A percentile compares a stretch with the other conserved stretches of the same genome.
phyloP scores from a whole-genome alignment of 2,113 vertebrate species.

The Etheostoma cragini region DNA sequence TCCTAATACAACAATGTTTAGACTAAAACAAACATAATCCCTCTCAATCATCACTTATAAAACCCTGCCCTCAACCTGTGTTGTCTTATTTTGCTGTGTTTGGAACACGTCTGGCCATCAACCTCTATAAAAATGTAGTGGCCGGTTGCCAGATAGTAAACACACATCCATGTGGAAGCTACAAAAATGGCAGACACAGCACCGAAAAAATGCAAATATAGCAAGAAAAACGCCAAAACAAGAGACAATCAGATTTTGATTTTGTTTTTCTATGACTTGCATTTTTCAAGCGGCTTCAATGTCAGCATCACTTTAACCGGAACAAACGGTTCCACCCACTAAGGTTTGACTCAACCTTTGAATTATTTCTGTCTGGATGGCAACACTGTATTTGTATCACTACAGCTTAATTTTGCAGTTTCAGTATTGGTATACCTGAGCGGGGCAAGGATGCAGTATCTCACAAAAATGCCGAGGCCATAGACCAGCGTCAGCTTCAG shows the following conservation, averaged over 20 bases:
- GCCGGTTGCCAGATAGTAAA: background rate
- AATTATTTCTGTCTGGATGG: background rate
- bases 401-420: background rate
- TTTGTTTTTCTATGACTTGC: background rate
- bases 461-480: constrained; percentile 89
- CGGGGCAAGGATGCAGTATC: constrained; percentile 93
- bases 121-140: background rate
- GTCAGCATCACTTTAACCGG: background rate
- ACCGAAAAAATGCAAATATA: background rate
- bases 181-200: background rate
- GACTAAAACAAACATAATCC: background rate
- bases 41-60: background rate
- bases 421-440: constrained; percentile 90
- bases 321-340: background rate
- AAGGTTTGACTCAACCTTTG: background rate
- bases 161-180: background rate
- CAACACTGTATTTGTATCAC: background rate
- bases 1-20: background rate
- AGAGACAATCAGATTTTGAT: background rate
- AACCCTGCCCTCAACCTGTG: background rate
- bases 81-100: no score
- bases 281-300: background rate
- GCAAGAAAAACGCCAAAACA: background rate
- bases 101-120: background rate
- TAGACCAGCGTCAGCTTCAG: constrained; percentile 90